Evolutionary conservation across 2,888 invertebrate genomes (phyloP).

Genomic region (Acanthosoma haemorrhoidale): DNA sequence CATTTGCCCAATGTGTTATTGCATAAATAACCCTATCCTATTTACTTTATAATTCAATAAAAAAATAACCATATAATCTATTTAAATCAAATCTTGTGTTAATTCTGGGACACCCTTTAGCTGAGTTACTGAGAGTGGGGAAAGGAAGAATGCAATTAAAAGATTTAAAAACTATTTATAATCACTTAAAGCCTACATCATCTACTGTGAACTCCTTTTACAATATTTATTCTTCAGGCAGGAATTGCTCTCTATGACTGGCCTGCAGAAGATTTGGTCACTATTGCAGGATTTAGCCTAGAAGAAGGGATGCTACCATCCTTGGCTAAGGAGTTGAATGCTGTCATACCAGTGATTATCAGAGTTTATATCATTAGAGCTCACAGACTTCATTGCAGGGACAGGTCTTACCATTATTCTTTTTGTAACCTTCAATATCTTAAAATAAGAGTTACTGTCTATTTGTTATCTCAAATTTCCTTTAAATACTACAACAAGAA

Average conservation of each 20-base stretch:
- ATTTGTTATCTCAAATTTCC: too few relatives aligned
- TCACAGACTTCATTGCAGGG: constrained; percentile 63
- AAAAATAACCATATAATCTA: not conserved
- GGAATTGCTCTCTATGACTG: constrained; percentile 60
- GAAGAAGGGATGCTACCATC: not conserved
- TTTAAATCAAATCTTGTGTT: not conserved
- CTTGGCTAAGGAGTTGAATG: not conserved
- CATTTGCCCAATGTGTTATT: too few relatives aligned
- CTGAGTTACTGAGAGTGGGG: too few relatives aligned
- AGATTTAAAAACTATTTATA: too few relatives aligned
- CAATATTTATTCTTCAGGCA: constrained; percentile 47
- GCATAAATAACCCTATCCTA: too few relatives aligned
- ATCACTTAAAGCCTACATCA: not conserved
- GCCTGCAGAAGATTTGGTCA: constrained; percentile 52
- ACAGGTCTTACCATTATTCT: too few relatives aligned
- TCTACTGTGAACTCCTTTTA: not conserved
- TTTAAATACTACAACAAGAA: too few relatives aligned
- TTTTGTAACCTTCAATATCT: too few relatives aligned
- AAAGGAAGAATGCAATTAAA: too few relatives aligned
- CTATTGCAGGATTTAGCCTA: not conserved
- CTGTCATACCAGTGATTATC: constrained; percentile 6
- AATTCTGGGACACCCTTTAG: too few relatives aligned
- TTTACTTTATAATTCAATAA: too few relatives aligned
- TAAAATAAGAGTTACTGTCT: too few relatives aligned
- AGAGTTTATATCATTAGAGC: constrained; percentile 73